These are phyloP conservation scores for Odontamblyopus rebecca DNA, from an alignment of 2,797 vertebrate species.

Conservation along the genomic window DNA sequence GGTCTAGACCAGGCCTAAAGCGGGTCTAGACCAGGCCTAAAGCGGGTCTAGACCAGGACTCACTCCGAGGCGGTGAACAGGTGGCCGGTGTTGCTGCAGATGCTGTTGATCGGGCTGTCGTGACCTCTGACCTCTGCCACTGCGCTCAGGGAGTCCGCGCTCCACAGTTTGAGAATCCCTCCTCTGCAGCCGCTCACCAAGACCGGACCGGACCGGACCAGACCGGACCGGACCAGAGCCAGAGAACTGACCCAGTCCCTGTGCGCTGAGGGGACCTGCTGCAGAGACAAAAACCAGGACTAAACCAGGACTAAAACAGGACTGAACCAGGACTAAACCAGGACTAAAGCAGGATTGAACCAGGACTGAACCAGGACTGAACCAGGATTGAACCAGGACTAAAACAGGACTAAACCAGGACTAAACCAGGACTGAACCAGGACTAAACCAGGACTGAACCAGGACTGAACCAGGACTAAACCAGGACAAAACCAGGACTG, in stretches of 20 bases:
- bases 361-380: not conserved
- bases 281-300: constrained; percentile 15
- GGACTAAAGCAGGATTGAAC: not conserved
- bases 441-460: not conserved
- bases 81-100: constrained; percentile 90
- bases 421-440: too few species aligned
- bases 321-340: not conserved
- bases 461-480: too few species aligned
- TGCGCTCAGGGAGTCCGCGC: constrained; percentile 83
- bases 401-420: too few species aligned
- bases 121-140: constrained; percentile 91
- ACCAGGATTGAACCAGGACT: too few species aligned
- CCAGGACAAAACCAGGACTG: too few species aligned
- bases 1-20: not conserved
- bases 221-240: constrained; percentile 77
- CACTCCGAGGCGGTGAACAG: constrained; percentile 96
- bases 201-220: constrained; percentile 73
- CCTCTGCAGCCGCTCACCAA: constrained; percentile 94
- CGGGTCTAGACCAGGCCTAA: not conserved
- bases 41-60: constrained; percentile 60
- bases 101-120: constrained; percentile 94
- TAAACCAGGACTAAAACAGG: not conserved
- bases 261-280: constrained; percentile 98
- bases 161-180: constrained; percentile 93
- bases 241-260: constrained; percentile 98